Percentiles rank a stretch among this genome's conserved stretches.
phyloP scores from a whole-genome alignment of 2,888 invertebrate genomes.

The Diplolepis rosae region DNA sequence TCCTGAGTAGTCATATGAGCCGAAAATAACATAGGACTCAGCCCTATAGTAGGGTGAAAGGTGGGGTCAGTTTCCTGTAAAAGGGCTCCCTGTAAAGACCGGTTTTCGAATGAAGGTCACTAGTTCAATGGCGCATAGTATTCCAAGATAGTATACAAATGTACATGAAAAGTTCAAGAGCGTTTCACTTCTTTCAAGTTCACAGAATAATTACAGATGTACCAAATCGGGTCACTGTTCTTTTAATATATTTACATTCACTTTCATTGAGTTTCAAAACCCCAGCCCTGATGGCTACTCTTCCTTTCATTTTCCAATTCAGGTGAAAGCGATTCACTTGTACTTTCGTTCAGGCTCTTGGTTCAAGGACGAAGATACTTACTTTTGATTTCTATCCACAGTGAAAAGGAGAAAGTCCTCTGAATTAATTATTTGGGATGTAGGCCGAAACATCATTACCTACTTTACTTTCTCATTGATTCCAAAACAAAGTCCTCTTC shows the following conservation, averaged over 20 bases:
- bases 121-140: constrained; percentile 66
- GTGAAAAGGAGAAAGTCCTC: constrained; percentile 57
- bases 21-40: constrained; percentile 47
- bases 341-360: constrained; percentile 49
- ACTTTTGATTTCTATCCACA: constrained; percentile 51
- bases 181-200: constrained; percentile 54
- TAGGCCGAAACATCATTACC: constrained; percentile 60
- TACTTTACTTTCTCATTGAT: constrained; percentile 48
- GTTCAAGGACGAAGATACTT: constrained; percentile 39
- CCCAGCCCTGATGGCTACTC: neutral
- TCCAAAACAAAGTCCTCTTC: neutral
- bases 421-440: constrained; percentile 40
- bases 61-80: constrained; percentile 56
- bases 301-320: constrained; percentile 3
- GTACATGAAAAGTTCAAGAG: constrained; percentile 33
- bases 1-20: constrained; percentile 40
- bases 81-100: constrained; percentile 66
- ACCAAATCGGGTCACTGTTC: constrained; percentile 28
- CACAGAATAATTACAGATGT: constrained; percentile 10
- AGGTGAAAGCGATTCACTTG: constrained; percentile 50
- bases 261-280: neutral
- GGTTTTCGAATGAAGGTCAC: constrained; percentile 72
- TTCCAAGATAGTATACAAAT: constrained; percentile 26
- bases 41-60: constrained; percentile 51
- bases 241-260: constrained; percentile 13